Conservation (phyloP, 2,888 invertebrate species). For the Polydrusus tereticollis region DNA sequence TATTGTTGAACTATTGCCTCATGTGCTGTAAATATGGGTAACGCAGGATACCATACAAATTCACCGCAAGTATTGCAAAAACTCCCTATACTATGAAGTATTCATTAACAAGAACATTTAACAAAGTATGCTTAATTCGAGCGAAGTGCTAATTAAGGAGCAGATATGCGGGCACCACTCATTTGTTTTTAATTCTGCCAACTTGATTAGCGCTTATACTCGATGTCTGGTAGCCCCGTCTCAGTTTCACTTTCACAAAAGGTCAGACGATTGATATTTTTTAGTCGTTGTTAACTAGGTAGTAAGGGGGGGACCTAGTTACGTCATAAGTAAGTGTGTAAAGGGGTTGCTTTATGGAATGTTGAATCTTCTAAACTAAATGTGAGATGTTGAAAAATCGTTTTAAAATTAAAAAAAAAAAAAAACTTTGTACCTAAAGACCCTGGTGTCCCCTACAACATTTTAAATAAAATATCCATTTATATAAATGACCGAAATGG, state of each 20-base stretch:
- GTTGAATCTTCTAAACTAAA: too few relatives aligned
- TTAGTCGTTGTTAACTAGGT: not conserved
- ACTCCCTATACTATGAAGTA: constrained; percentile 56
- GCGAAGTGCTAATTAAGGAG: constrained; percentile 60
- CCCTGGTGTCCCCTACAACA: not conserved
- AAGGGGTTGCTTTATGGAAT: too few relatives aligned
- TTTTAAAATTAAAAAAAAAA: not conserved
- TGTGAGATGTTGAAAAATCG: too few relatives aligned
- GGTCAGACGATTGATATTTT: constrained; percentile 12
- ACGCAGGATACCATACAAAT: not conserved
- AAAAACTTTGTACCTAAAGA: not conserved
- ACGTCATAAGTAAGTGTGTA: too few relatives aligned
- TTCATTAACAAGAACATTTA: constrained; percentile 57
- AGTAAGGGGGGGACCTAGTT: not conserved
- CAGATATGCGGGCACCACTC: constrained; percentile 61
- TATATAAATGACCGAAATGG: constrained; percentile 58
- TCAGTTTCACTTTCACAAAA: constrained; percentile 21
- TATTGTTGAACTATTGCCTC: too few relatives aligned
- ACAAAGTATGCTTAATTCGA: constrained; percentile 58
- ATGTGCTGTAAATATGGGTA: too few relatives aligned
- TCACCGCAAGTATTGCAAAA: constrained; percentile 4
- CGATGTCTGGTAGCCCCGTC: constrained; percentile 31
- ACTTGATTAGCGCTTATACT: constrained; percentile 53
- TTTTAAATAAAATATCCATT: constrained; percentile 51
- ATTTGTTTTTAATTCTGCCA: constrained; percentile 61